These are phyloP conservation scores for Pogonocherus hispidulus DNA, from an alignment of 2,888 invertebrate species.

Conservation along the genomic window DNA sequence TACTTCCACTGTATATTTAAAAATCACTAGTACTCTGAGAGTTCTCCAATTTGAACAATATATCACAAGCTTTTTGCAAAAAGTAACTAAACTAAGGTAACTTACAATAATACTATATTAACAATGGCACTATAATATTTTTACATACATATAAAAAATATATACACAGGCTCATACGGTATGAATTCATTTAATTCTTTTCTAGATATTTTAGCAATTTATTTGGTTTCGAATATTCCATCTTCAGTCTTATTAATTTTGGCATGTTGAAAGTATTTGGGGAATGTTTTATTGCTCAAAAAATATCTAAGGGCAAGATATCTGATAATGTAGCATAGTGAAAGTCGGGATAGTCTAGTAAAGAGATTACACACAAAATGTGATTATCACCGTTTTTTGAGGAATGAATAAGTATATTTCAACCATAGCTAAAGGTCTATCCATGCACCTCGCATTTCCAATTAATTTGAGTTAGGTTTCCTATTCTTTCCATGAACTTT, in stretches of 20 bases:
- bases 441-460: no score
- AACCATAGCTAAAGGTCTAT: no score
- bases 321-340: background rate
- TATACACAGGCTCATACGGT: slow-evolving; percentile 9
- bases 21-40: background rate
- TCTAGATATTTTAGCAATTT: background rate
- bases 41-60: background rate
- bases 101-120: slow-evolving; percentile 29
- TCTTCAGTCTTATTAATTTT: slow-evolving; percentile 25
- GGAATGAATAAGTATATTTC: no score
- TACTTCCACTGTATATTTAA: no score
- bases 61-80: slow-evolving; percentile 23
- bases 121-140: slow-evolving; percentile 19
- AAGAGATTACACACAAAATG: no score
- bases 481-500: no score
- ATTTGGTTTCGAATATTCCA: slow-evolving; percentile 13
- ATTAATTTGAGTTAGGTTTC: no score
- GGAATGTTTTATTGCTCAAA: slow-evolving; percentile 21
- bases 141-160: slow-evolving; percentile 19
- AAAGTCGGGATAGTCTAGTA: no score
- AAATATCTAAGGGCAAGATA: slow-evolving; percentile 8
- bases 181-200: background rate
- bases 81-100: background rate
- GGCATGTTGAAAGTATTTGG: slow-evolving; percentile 3
- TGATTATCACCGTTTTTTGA: no score